These are phyloP conservation scores for Urechis unicinctus DNA, from an alignment of 2,888 invertebrate genomes.

Conservation along the genomic window DNA sequence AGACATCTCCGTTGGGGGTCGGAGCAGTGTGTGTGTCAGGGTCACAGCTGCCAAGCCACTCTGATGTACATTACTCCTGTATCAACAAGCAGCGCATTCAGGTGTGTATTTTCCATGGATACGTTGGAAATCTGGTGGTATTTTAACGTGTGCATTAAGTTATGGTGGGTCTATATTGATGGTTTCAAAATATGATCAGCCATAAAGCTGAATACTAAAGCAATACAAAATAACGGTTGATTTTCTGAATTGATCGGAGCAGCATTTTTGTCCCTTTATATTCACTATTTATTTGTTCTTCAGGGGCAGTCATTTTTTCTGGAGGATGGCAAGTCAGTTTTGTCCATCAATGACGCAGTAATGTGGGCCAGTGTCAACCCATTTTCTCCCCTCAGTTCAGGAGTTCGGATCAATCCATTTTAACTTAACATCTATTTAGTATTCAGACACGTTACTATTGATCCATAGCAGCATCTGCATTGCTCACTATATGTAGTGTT, in stretches of 20 bases:
- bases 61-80: slow-evolving; percentile 44
- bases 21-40: slow-evolving; percentile 41
- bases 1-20: slow-evolving; percentile 20
- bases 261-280: too few species aligned
- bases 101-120: slow-evolving; percentile 25
- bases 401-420: slow-evolving; percentile 51
- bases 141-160: too few species aligned
- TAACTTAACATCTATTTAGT: slow-evolving; percentile 15
- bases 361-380: slow-evolving; percentile 54
- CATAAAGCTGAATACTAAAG: too few species aligned
- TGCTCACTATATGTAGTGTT: not conserved
- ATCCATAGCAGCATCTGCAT: not conserved
- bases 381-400: slow-evolving; percentile 50
- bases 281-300: not conserved
- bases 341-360: slow-evolving; percentile 50
- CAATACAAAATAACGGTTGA: too few species aligned
- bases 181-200: too few species aligned
- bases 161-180: too few species aligned
- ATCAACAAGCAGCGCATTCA: slow-evolving; percentile 34
- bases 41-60: slow-evolving; percentile 48
- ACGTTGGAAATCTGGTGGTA: too few species aligned
- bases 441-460: not conserved
- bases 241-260: too few species aligned
- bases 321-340: slow-evolving; percentile 48
- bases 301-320: slow-evolving; percentile 50